Evolutionary conservation across 2,797 vertebrate genomes (phyloP).

Genomic region (Octomys mimax): DNA sequence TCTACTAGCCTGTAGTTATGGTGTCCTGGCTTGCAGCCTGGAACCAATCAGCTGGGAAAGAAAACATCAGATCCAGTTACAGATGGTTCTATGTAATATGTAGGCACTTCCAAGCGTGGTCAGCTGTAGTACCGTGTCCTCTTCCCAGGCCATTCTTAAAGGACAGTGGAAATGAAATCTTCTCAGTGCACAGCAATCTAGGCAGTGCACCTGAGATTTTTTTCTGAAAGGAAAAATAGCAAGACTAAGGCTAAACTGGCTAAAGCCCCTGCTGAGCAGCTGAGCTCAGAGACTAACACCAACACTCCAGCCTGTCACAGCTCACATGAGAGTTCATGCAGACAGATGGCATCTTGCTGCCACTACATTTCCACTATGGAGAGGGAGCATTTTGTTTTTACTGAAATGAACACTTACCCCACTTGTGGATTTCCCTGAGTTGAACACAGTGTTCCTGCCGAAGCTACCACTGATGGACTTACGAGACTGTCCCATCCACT

Average conservation of each 20-base stretch:
- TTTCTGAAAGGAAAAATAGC: not conserved
- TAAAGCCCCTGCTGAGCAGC: not conserved
- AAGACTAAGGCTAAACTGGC: not conserved
- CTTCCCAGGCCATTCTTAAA: not conserved
- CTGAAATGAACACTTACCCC: not conserved
- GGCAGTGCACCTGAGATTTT: not conserved
- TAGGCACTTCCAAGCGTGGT: not conserved
- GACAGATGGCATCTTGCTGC: not conserved
- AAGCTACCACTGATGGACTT: not conserved
- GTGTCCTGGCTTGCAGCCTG: not conserved
- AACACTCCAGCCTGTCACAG: not conserved
- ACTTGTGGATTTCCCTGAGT: not conserved
- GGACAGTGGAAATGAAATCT: not conserved
- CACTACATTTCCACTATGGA: not conserved
- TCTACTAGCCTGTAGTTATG: rapidly evolving
- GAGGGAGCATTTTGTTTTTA: not conserved
- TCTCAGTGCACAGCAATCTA: not conserved
- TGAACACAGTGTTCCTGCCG: not conserved
- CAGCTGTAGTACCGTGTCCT: not conserved
- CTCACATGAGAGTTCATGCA: not conserved
- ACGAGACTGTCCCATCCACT: not conserved
- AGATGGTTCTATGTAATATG: not conserved
- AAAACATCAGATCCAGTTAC: not conserved
- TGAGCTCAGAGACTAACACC: not conserved
- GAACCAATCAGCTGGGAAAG: not conserved